Conservation (phyloP, 2,888 invertebrate species). For the Entomobrya multifasciata region DNA sequence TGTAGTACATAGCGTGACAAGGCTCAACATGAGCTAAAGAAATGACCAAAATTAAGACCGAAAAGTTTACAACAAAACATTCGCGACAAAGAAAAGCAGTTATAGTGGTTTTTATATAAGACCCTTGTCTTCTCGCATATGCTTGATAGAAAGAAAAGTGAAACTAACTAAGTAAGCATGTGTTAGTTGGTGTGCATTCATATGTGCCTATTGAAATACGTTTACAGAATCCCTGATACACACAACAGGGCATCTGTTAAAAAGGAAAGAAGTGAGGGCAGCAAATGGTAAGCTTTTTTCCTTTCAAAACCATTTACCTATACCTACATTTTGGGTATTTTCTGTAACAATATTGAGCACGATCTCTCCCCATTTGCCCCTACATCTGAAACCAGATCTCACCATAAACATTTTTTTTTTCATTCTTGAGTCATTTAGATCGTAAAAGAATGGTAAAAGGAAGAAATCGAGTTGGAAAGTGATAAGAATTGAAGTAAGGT, state of each 20-base stretch:
- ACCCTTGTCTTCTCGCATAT: conserved; percentile 1
- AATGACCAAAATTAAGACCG: conserved; percentile 49
- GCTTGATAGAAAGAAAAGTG: neutral
- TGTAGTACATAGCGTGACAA: conserved; percentile 59
- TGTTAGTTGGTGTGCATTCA: neutral
- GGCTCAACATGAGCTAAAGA: conserved; percentile 52
- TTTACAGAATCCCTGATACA: conserved; percentile 44
- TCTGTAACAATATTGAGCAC: neutral
- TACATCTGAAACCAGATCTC: conserved; percentile 29
- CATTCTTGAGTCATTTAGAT: conserved; percentile 59
- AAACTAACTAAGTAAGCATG: conserved; percentile 16
- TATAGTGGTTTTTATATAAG: conserved; percentile 1
- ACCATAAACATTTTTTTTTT: neutral
- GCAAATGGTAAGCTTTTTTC: conserved; percentile 13
- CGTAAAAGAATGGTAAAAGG: conserved; percentile 42
- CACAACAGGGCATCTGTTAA: conserved; percentile 26
- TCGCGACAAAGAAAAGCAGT: neutral
- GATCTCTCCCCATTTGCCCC: conserved; percentile 1
- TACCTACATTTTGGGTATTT: neutral
- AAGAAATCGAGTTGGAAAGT: conserved; percentile 60
- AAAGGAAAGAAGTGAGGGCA: conserved; percentile 15
- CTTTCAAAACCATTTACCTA: conserved; percentile 22
- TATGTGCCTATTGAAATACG: conserved; percentile 26
- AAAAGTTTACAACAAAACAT: conserved; percentile 49
- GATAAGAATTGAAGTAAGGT: conserved; percentile 56